Evolutionary conservation across 2,797 vertebrate species (phyloP), one percentile per base, ranked within the genome.

Genomic region (Alauda arvensis): DNA sequence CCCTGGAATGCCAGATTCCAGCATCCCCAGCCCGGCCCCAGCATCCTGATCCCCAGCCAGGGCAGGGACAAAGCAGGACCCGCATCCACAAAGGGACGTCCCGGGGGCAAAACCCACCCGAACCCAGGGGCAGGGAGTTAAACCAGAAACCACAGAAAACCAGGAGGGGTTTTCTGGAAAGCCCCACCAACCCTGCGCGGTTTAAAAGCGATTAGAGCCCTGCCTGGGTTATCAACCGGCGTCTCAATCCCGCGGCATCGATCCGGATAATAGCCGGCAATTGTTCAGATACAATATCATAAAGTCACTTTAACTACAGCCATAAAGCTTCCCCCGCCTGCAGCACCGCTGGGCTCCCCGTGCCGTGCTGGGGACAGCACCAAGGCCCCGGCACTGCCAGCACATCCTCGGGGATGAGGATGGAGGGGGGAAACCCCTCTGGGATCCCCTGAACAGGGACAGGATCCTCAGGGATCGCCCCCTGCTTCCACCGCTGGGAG

Each of bases 271-370:
- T 91, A 94, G 94, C 92, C 51, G 4, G 94, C 90, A 95, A 91
- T 95, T 93, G 94, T 90, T 92, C 91, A 91, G 91, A 69, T 90
- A 92, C 92, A 87, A 93, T 89, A 94, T 92, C 91, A 93, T 93
- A 92, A 91, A 95, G 90, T 92, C 87, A 12, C 91, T 87, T 87
- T 94, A 95, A 95, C 87, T 46, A 89, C 85, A 88, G 93, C 89
- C 89, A 85, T 92, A 89, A 94, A 93, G 87, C 93, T 87, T 79
- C 91, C 90, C 92, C 90, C 12, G 53, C 87, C 91, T 70, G 92
- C 82, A 14, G 92, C 89, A 49, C 89, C 5, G 66, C 85, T 69
- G 33, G 52, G 75, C 88, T 87, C 77, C 80, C 76, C 17, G 7
- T 3, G 1, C 59, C 31, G 5, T 1, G 6, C 83, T 3, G 14